phyloP scores from a whole-genome alignment of 1,140 invertebrate species.

The Formica selysi region DNA sequence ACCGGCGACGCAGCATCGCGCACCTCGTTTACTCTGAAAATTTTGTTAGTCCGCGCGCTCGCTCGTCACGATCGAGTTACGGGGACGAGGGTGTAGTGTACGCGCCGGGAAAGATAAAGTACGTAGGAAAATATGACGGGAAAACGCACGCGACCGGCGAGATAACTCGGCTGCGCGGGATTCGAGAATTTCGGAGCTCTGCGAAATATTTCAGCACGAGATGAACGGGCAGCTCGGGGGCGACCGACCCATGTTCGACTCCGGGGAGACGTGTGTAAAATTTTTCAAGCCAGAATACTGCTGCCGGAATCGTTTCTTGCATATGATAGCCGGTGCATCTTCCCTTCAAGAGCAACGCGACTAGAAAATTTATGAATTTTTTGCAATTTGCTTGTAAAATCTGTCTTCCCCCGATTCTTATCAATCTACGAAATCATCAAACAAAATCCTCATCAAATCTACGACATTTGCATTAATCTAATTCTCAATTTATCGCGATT shows the following conservation, averaged over 20 bases:
- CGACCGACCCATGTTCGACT: not conserved
- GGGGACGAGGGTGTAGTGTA: constrained; percentile 50
- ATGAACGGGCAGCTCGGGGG: not conserved
- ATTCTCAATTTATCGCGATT: constrained; percentile 6
- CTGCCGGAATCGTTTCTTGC: not conserved
- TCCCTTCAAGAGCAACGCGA: not conserved
- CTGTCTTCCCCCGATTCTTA: not conserved
- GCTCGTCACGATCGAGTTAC: constrained; percentile 61
- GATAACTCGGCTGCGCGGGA: constrained; percentile 21
- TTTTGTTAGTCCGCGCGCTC: constrained; percentile 63
- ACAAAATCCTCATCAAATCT: not conserved
- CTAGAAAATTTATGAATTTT: constrained; percentile 13
- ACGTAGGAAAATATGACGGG: constrained; percentile 64
- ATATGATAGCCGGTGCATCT: not conserved
- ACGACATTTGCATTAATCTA: not conserved
- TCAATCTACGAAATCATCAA: not conserved
- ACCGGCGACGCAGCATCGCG: constrained; percentile 51
- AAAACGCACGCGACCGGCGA: constrained; percentile 20
- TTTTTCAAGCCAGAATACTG: not conserved
- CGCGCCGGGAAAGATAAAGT: constrained; percentile 63
- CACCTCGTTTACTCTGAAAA: constrained; percentile 65
- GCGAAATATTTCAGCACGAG: constrained; percentile 36
- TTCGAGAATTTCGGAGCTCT: constrained; percentile 51
- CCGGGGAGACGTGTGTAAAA: constrained; percentile 8
- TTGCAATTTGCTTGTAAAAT: constrained; percentile 8